Evolutionary conservation across 2,888 invertebrate species (phyloP), one percentile per base, ranked within the genome.

Genomic region (Polylopha cassiicola): DNA sequence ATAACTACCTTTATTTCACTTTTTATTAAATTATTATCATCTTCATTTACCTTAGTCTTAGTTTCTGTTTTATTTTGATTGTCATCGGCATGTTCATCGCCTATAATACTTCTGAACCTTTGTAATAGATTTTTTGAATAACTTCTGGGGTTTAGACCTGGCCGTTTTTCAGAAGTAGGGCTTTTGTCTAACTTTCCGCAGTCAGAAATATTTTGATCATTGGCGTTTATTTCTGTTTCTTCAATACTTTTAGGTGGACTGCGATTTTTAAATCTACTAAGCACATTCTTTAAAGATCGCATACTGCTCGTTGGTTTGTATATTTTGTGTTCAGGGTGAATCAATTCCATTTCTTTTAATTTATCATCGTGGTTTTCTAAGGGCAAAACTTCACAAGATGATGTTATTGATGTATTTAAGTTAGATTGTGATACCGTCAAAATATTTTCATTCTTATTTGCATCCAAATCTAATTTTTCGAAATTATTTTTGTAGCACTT

Each of bases 281-380:
- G 65, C 16, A 89, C 84, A 53, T 88, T 89, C 60, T 88, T 87
- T 1, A 89, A 71, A 2, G 89, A 86, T 1, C 82, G 54, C 48
- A 85, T 73, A 44, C 82, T 89, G 29, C 86, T 84, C 0, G 88
- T 87, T 27, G 90, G 89, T 46, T 92, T 88, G 59, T 93, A 93
- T 53, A 93, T 93, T 73, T 91, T 93, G 65, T 94, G 92, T 60
- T 93, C 93, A 0, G 94, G 94, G 61, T 93, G 93, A 46, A 90
- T 87, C 2, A 87, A 73, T 65, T 74, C 86, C 48, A 71, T 73
- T 57, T 52, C 82, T 57, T 59, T 81, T 43, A 76, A 55, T 59
- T 79, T 89, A 50, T 53, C 81, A 50, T 75, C 74, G 18, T 70
- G 82, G n/a, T 67, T 73, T 3, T 87, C 81, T 23, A 64, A 46